phyloP scores from a whole-genome alignment of 2,113 vertebrate genomes.

The Pygoscelis antarcticus region DNA sequence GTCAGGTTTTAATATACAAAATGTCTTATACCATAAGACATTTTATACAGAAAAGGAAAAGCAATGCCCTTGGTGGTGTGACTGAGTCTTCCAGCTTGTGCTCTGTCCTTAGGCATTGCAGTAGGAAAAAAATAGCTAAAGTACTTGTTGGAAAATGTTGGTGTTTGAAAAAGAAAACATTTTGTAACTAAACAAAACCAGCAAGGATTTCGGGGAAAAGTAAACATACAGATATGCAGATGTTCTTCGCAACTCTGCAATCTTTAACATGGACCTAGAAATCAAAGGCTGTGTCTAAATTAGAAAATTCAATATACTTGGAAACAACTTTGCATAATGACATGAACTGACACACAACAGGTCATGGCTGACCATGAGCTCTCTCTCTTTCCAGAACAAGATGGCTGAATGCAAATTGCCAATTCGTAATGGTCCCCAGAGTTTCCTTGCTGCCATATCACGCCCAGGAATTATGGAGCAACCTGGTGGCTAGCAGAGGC shows the following conservation, averaged over 20 bases:
- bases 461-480: not conserved
- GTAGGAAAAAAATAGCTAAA: not conserved
- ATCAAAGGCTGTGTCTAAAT: not conserved
- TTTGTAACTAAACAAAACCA: not conserved
- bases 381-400: not conserved
- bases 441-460: not conserved
- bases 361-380: fast-evolving
- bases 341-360: not conserved
- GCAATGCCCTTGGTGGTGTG: not conserved
- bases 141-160: not conserved
- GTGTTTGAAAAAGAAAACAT: not conserved
- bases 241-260: not conserved
- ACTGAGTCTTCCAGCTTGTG: not conserved
- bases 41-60: not conserved
- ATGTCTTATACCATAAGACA: not conserved
- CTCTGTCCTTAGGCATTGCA: not conserved
- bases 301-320: not conserved
- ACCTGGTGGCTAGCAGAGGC: not conserved
- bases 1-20: not conserved
- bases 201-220: not conserved
- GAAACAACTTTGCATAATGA: not conserved
- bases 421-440: not conserved
- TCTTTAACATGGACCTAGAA: not conserved
- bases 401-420: not conserved
- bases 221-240: not conserved